Evolutionary conservation across 2,797 vertebrate species (phyloP), one percentile per base, ranked within the genome.

Genomic region (Taeniopygia guttata): DNA sequence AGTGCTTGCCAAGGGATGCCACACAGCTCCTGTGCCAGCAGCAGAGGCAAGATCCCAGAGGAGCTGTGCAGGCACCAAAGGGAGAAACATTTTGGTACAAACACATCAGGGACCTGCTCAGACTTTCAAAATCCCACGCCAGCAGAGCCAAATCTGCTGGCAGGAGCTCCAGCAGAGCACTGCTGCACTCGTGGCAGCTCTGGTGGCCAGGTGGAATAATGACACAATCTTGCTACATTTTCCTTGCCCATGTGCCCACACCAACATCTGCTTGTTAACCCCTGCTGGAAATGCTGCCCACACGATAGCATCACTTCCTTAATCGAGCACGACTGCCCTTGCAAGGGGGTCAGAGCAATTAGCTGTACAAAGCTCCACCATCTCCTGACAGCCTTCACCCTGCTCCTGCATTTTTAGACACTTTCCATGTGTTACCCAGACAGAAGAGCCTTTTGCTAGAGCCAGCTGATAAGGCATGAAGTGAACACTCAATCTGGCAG

Each of bases 241-340:
- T 42, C 84, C 64, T 32, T 0, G 0, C 27, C 42, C 17, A 4
- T 1, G 0, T 49, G 56, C 36, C 51, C 42, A 32, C 6, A 2
- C 7, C 54, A 83, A 32, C 40, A 17, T 23, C 55, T 85, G 23
- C 54, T 55, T 7, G 13, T 42, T 43, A 75, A 69, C 42, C 32
- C 36, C 30, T 13, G 29, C 5, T 13, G 36, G 60, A 82, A 17
- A 25, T 9, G 40, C 54, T 0, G 1, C 63, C 89, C 72, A 26
- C 26, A 25, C 0, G 2, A 77, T 20, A 60, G 64, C 30, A 70
- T 74, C 81, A 32, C 78, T 46, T 69, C 40, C 40, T 55, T 43
- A 49, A 49, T 3, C 5, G 19, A 87, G 48, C 45, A 62, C 0
- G 1, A 43, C 68, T 83, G 60, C 22, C 49, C 45, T 52, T 6